Conservation (phyloP, 35 echinoderm and acorn worm species). For the Acanthaster planci region DNA sequence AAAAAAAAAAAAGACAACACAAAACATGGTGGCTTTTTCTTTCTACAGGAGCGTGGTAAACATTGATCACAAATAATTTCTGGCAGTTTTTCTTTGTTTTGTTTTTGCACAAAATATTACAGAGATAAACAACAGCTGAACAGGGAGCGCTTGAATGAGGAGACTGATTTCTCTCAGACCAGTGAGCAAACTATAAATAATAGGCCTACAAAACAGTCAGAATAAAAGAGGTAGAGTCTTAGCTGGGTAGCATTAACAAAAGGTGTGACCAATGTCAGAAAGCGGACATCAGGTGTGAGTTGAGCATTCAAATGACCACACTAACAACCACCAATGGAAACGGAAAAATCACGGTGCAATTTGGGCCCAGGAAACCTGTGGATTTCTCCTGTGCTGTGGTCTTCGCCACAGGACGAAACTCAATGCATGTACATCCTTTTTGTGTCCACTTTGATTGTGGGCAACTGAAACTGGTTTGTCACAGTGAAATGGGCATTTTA, state of each 20-base stretch:
- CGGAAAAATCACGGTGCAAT: too few species aligned
- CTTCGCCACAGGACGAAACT: too few species aligned
- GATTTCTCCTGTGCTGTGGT: too few species aligned
- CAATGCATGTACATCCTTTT: too few species aligned
- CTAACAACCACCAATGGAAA: too few species aligned
- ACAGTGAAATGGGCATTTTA: neutral
- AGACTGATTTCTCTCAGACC: neutral
- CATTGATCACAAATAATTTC: conserved; percentile 23
- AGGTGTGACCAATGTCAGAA: neutral
- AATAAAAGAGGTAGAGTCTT: neutral
- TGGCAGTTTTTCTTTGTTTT: conserved; percentile 6
- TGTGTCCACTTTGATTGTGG: too few species aligned
- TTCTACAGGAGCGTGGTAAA: conserved; percentile 28
- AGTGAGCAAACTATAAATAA: conserved; percentile 1
- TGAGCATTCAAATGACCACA: neutral
- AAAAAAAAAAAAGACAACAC: too few species aligned
- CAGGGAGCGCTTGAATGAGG: neutral
- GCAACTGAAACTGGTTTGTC: too few species aligned
- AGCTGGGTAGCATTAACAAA: neutral
- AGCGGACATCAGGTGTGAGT: neutral
- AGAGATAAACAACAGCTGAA: neutral
- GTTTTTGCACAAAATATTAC: conserved; percentile 28
- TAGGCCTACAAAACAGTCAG: neutral
- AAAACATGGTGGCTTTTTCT: conserved; percentile 16
- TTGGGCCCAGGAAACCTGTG: too few species aligned